Percentiles rank a stretch among this genome's conserved stretches.
phyloP scores from a whole-genome alignment of 1,140 invertebrate species.

The Melipona quadrifasciata region DNA sequence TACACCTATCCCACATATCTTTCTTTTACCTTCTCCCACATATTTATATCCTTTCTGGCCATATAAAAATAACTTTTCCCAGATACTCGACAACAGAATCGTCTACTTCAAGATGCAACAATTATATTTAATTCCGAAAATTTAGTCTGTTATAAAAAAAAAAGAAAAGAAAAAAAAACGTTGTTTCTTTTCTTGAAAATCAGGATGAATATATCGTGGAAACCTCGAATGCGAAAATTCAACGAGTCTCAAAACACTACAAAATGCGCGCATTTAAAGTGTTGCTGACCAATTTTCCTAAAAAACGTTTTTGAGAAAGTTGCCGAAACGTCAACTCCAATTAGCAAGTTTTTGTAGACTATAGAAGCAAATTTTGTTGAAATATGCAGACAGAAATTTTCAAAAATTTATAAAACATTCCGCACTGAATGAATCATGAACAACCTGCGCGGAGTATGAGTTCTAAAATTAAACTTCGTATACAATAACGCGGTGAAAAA shows the following conservation, averaged over 20 bases:
- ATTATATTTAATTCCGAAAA: background rate
- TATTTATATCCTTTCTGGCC: background rate
- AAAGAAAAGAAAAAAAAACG: no score
- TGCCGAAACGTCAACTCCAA: background rate
- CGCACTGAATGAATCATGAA: background rate
- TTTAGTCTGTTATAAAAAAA: background rate
- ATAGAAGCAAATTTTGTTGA: no score
- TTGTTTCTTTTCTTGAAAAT: background rate
- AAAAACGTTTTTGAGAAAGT: background rate
- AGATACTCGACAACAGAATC: no score
- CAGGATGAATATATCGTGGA: background rate
- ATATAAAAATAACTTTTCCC: background rate
- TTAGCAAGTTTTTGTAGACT: no score
- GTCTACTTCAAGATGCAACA: background rate
- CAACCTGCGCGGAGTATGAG: background rate
- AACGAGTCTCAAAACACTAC: background rate
- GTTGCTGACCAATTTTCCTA: background rate
- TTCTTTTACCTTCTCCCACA: constrained; percentile 1
- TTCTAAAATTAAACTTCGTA: background rate
- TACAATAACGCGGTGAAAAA: background rate
- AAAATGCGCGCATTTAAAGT: background rate
- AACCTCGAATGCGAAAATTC: background rate
- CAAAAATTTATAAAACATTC: background rate
- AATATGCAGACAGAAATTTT: background rate
- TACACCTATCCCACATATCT: constrained; percentile 78